Conservation (phyloP, 2,888 invertebrate species). For the Hartigia nigra region DNA sequence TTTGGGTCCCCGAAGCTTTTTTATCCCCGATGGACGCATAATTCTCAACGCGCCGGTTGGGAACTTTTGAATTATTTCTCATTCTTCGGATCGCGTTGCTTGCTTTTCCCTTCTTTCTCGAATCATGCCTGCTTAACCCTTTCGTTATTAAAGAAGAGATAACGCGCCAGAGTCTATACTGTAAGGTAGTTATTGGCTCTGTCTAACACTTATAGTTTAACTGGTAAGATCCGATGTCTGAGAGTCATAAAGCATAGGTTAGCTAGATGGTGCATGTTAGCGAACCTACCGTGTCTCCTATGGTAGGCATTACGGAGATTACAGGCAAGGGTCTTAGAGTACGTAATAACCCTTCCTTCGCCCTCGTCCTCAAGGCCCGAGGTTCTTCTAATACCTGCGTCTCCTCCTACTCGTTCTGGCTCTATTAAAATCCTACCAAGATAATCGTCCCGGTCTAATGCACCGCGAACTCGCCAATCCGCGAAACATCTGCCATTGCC, state of each 20-base stretch:
- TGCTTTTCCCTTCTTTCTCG: background rate
- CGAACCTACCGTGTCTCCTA: slow-evolving; percentile 44
- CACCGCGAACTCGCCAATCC: slow-evolving; percentile 49
- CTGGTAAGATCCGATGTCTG: slow-evolving; percentile 55
- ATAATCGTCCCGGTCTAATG: slow-evolving; percentile 31
- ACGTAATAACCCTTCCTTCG: slow-evolving; percentile 46
- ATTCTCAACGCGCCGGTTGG: background rate
- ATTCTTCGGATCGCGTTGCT: background rate
- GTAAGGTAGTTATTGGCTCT: background rate
- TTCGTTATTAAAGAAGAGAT: background rate
- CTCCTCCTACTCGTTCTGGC: slow-evolving; percentile 29
- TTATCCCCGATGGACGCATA: background rate
- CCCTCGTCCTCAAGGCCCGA: slow-evolving; percentile 16
- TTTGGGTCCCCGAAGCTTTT: background rate
- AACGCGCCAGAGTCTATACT: background rate
- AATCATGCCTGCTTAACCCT: background rate
- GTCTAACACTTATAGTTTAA: slow-evolving; percentile 41
- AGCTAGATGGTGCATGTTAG: slow-evolving; percentile 31
- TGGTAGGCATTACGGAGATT: slow-evolving; percentile 57
- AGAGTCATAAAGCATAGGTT: slow-evolving; percentile 53
- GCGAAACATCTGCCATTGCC: slow-evolving; percentile 30
- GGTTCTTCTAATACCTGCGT: background rate
- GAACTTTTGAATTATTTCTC: background rate
- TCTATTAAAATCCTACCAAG: slow-evolving; percentile 50
- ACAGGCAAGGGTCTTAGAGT: slow-evolving; percentile 37